Evolutionary conservation across 2,888 invertebrate species (phyloP).

Genomic region (Synergus japonicus): DNA sequence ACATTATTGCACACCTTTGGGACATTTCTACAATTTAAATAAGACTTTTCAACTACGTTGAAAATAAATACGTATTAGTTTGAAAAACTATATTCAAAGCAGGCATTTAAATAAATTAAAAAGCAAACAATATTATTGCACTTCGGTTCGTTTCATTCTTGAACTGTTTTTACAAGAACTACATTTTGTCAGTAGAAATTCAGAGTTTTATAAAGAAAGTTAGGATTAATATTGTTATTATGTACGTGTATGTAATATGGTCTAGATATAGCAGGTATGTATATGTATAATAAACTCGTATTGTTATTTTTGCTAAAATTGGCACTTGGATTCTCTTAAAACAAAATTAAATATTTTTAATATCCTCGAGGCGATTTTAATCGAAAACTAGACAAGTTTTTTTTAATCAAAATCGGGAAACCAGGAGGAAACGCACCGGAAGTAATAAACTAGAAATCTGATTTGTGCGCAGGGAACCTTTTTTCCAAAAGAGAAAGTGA

Average conservation of each 20-base stretch:
- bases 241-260: constrained; percentile 15
- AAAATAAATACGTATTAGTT: background rate
- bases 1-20: background rate
- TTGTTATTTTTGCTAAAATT: constrained; percentile 67
- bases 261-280: constrained; percentile 47
- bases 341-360: constrained; percentile 11
- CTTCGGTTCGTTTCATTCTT: background rate
- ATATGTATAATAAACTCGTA: constrained; percentile 55
- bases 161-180: constrained; percentile 10
- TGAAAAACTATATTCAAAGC: background rate
- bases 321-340: constrained; percentile 66
- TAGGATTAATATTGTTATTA: background rate
- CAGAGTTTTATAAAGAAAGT: constrained; percentile 1
- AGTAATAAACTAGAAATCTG: background rate
- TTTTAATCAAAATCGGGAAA: background rate
- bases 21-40: background rate
- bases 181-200: background rate
- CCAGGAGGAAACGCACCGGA: constrained; percentile 21
- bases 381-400: background rate
- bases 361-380: constrained; percentile 8
- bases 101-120: background rate
- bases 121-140: constrained; percentile 1
- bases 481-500: background rate
- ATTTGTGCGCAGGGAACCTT: constrained; percentile 11
- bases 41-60: background rate